Base-by-base conservation (phyloP, 2,888 invertebrate species). In the Lycophotia porphyrea region DNA sequence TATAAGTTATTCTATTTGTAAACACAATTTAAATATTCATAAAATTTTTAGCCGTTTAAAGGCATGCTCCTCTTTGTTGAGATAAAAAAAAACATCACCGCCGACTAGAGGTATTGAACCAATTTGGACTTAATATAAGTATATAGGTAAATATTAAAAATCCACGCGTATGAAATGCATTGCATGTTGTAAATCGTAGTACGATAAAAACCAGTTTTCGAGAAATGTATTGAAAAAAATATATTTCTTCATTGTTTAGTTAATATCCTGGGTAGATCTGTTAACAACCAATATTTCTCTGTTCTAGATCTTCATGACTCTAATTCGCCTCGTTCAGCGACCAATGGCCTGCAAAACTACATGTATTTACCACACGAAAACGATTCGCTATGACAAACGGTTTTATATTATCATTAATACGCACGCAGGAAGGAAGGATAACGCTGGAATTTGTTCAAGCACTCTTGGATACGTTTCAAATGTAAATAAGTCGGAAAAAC, bases 401-500 rank as follows among this genome's bases (percentile, higher is more conserved):
- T 63, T 71, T 55, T 80, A 76, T 80, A 86, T 88, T 81, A 87
- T 82, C 82, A 77, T 82, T 60, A 85, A 85, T 85, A 85, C 84
- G 76, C 63, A 55, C 64, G 39, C 80, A 78, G 81, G 85, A 87
- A 87, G 87, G 85, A 88, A 84, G 88, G 87, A 81, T 88, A 80
- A 78, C 74, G 82, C 77, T 80, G 82, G 74, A 84, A 88, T 86
- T 85, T 83, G 88, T 81, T 81, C 74, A 70, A 74, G 76, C 84
- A 80, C 76, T 81, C 82, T 88, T 88, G 88, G 87, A 89, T 86
- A 87, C 87, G 85, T 86, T 89, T 89, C 87, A 88, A 88, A 90
- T 91, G 90, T 89, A 91, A 92, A 91, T 92, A 91, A 88, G 87
- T 87, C 88, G 89, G 90, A 90, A 90, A 90, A 91, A 91, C 90